Percentiles rank a stretch among this genome's conserved stretches.
These are phyloP conservation scores for Seira musarum DNA, from an alignment of 2,888 invertebrate genomes.

Conservation along the genomic window DNA sequence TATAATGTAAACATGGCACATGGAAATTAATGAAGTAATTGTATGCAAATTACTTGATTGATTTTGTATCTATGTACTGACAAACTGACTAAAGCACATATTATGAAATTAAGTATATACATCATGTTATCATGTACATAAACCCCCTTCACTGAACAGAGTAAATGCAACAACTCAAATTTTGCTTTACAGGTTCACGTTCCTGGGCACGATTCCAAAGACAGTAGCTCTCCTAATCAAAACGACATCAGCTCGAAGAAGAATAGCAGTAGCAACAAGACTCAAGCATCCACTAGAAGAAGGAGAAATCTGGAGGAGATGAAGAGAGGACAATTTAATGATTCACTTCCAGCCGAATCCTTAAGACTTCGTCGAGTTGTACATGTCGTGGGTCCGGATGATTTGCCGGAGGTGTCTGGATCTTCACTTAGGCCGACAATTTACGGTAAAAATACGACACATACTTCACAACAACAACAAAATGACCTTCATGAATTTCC, in stretches of 20 bases:
- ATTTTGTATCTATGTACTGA: too few relatives aligned
- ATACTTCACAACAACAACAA: background rate
- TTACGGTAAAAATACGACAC: constrained; percentile 63
- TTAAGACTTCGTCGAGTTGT: constrained; percentile 64
- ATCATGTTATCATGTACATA: too few relatives aligned
- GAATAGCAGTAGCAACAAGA: constrained; percentile 11
- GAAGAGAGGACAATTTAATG: constrained; percentile 39
- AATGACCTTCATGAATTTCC: constrained; percentile 7
- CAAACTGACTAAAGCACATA: too few relatives aligned
- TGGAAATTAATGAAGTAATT: too few relatives aligned
- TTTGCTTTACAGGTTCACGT: constrained; percentile 60
- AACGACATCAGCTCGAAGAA: constrained; percentile 5
- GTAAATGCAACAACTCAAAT: too few relatives aligned
- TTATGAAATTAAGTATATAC: too few relatives aligned
- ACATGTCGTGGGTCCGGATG: constrained; percentile 68
- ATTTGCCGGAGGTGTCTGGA: constrained; percentile 64
- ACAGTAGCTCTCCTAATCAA: constrained; percentile 16
- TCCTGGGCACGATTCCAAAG: constrained; percentile 47
- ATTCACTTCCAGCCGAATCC: constrained; percentile 59
- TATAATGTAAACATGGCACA: too few relatives aligned
- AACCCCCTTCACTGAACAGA: too few relatives aligned
- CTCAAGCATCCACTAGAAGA: constrained; percentile 20
- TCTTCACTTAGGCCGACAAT: constrained; percentile 46
- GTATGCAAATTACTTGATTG: too few relatives aligned
- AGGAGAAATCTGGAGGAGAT: constrained; percentile 47